Evolutionary conservation across 2,888 invertebrate species (phyloP).

Genomic region (Napeogenes sylphis): DNA sequence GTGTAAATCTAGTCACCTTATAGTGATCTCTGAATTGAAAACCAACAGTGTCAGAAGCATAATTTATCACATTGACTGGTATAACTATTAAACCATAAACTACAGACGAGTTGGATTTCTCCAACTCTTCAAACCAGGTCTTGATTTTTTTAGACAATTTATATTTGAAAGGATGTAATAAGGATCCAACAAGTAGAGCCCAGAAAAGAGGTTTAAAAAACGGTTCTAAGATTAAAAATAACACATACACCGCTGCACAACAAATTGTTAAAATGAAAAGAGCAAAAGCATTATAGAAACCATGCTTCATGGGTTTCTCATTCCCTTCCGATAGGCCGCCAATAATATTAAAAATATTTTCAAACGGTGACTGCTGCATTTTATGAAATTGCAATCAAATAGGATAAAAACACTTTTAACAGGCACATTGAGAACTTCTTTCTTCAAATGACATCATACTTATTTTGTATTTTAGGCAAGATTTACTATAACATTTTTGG

Average conservation of each 20-base stretch:
- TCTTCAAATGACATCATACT: slow-evolving; percentile 32
- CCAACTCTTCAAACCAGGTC: slow-evolving; percentile 86
- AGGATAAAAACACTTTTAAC: neutral
- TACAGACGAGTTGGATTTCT: slow-evolving; percentile 82
- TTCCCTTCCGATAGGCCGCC: slow-evolving; percentile 85
- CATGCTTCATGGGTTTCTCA: slow-evolving; percentile 93
- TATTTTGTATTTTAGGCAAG: slow-evolving; percentile 28
- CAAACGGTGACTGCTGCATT: slow-evolving; percentile 79
- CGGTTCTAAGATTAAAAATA: slow-evolving; percentile 91
- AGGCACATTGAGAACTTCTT: slow-evolving; percentile 13
- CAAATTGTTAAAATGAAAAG: slow-evolving; percentile 83
- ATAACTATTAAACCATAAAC: slow-evolving; percentile 77
- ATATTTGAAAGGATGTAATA: slow-evolving; percentile 96
- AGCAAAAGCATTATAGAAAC: slow-evolving; percentile 93
- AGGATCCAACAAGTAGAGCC: slow-evolving; percentile 97
- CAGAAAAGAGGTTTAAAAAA: slow-evolving; percentile 96
- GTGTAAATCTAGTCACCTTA: slow-evolving; percentile 50
- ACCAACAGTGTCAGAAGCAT: slow-evolving; percentile 85
- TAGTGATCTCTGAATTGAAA: slow-evolving; percentile 82
- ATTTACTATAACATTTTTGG: slow-evolving; percentile 24
- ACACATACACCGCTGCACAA: slow-evolving; percentile 83
- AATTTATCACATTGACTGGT: slow-evolving; percentile 87
- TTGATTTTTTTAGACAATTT: slow-evolving; percentile 85
- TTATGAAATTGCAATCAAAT: slow-evolving; percentile 17
- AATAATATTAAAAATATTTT: slow-evolving; percentile 83